Percentiles rank a stretch among this genome's conserved stretches.
Evolutionary conservation across 2,888 invertebrate genomes (phyloP).

Genomic region (Aphidius colemani): DNA sequence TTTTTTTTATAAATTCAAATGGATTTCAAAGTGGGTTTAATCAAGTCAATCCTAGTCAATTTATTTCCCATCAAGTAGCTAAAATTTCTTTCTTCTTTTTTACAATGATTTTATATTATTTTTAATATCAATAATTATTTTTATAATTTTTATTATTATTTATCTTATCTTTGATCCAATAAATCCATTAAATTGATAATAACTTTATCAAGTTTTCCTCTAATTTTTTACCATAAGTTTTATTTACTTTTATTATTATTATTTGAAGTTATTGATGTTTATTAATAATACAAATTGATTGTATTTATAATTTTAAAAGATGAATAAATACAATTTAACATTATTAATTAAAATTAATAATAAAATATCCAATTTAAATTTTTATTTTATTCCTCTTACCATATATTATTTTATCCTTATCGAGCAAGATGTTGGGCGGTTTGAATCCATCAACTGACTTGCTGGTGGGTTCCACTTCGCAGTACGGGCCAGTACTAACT

Average conservation of each 20-base stretch:
- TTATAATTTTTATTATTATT: no score
- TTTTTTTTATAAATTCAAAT: background rate
- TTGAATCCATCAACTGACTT: slow-evolving; percentile 61
- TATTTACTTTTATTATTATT: no score
- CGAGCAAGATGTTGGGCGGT: slow-evolving; percentile 61
- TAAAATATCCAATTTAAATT: no score
- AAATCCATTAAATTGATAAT: no score
- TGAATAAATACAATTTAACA: no score
- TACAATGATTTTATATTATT: background rate
- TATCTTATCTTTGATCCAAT: no score
- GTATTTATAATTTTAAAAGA: no score
- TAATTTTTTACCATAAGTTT: no score
- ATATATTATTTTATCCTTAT: slow-evolving; percentile 49
- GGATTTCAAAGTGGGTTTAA: background rate
- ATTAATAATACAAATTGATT: no score
- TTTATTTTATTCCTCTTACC: slow-evolving; percentile 28
- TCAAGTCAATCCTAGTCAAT: background rate
- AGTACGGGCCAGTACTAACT: slow-evolving; percentile 60
- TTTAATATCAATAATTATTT: background rate
- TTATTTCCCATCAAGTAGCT: slow-evolving; percentile 17
- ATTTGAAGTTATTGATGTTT: no score
- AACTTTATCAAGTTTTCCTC: no score
- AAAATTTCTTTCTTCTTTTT: slow-evolving; percentile 30
- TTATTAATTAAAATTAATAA: no score
- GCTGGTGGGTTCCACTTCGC: slow-evolving; percentile 62